Evolutionary conservation across 2,888 invertebrate genomes (phyloP), one percentile per base, ranked within the genome.

Genomic region (Bellardia pandia): DNA sequence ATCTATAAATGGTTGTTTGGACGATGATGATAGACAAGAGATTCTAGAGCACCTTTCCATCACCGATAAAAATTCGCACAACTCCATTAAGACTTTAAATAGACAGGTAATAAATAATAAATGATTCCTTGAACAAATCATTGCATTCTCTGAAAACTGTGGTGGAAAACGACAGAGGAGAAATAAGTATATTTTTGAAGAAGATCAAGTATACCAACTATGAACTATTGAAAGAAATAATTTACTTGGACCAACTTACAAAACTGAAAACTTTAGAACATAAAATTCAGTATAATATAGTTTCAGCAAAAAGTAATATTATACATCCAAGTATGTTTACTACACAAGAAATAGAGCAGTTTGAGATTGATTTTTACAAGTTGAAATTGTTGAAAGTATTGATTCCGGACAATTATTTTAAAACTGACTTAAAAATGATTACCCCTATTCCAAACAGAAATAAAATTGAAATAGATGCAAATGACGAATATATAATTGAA

Each of bases 351-450:
- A 62, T 40, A 42, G n/a, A n/a, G 14, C n/a, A 40, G n/a, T 64
- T 64, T 40, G 64, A 64, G 40, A 64, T 64, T 14, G 16, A 64
- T 40, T 64, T 40, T 40, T 64, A 64, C 8, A 64, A 40, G 62
- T 37, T 62, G 7, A 37, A 62, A n/a, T 14, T 62, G 37, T 11
- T 62, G 6, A 60, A 13, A 4, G 60, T 60, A 37, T 7, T 62
- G n/a, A 37, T 62, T 37, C 62, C 62, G 2, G 62, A 62, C 62
- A 62, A 37, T 62, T 37, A 37, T 11, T n/a, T 62, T 37, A 62
- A 58, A 11, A 33, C 30, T 11, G 30, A 33, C 11, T 30, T 58
- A 11, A 62, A 62, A 62, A 62, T 62, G 37, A 62, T 62, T 37
- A 62, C 13, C 4, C 62, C 62, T 14, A 37, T 62, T 6, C 62